Percentiles rank a stretch among this genome's conserved stretches.
Conservation (phyloP, 1,140 invertebrate species). For the Spodoptera litura region DNA sequence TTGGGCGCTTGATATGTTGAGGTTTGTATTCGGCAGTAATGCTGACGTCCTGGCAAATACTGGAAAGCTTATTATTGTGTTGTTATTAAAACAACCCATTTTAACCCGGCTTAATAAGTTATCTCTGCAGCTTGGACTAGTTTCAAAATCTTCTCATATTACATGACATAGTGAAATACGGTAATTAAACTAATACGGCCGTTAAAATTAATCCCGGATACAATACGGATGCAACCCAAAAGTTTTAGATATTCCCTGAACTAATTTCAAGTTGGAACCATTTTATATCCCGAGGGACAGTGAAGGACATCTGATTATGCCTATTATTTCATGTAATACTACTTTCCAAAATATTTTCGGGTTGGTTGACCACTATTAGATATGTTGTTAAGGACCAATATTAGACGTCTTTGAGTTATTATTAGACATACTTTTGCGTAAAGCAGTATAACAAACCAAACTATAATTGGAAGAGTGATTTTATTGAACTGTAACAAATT, state of each 20-base stretch:
- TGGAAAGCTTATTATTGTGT: no score
- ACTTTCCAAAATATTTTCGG: neutral
- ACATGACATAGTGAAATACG: constrained; percentile 20
- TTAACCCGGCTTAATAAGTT: neutral
- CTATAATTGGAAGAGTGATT: no score
- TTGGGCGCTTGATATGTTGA: no score
- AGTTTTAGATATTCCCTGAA: constrained; percentile 58
- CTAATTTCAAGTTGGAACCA: constrained; percentile 56
- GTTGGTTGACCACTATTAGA: neutral
- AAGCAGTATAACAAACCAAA: no score
- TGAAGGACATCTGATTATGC: constrained; percentile 34
- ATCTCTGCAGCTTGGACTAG: neutral
- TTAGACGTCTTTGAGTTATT: no score
- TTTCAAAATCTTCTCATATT: neutral
- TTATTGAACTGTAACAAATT: no score
- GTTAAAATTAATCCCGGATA: constrained; percentile 52
- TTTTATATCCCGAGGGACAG: constrained; percentile 48
- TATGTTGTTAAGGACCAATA: no score
- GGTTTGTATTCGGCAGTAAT: no score
- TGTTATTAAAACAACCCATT: neutral
- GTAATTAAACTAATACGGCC: constrained; percentile 40
- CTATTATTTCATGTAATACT: constrained; percentile 28
- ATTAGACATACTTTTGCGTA: no score
- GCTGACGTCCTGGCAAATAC: no score
- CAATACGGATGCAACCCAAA: constrained; percentile 55